Base-by-base conservation (phyloP, 2,888 invertebrate species). In the Mamestra brassicae region DNA sequence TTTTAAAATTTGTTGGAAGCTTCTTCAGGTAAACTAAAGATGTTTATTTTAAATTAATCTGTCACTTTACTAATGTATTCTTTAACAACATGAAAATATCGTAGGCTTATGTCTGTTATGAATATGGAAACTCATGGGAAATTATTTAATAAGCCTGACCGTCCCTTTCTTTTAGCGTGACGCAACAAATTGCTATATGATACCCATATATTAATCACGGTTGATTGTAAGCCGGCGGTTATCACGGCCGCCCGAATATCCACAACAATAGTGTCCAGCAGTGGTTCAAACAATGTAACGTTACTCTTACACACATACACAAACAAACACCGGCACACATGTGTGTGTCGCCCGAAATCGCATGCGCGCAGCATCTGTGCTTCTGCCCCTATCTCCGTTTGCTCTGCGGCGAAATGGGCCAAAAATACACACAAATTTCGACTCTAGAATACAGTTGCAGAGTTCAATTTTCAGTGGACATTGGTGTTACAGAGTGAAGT, bases 281-380 rank as follows among this genome's bases (percentile, higher is more conserved):
- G 87, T 88, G 89, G 89, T 89, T 93, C 91, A 91, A 94, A 94
- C 94, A 95, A 94, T 94, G 93, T 92, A 91, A 86, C 89, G 85
- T 86, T 87, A 83, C 85, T 88, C 83, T 88, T 88, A 86, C 89
- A 92, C 91, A 86, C 85, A 90, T 87, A 89, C 89, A 67, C 34
- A 70, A 79, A 77, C 83, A 86, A 86, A 89, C 88, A 87, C 86
- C 80, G 83, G 86, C 78, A 85, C 76, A 81, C 76, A 76, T 80
- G 82, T 80, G 90, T 89, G 92, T 87, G 88, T 71, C 79, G 68
- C 76, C 78, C 81, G 60, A 91, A 91, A 91, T 89, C 96, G 96
- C 96, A 96, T 96, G 96, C 96, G 96, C 95, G 91, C 95, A 95
- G 95, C 96, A 95, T 96, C 96, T 95, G 94, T 94, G 93, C 92